These are phyloP conservation scores for Isurus oxyrinchus DNA, from an alignment of 2,113 vertebrate species.

Conservation along the genomic window DNA sequence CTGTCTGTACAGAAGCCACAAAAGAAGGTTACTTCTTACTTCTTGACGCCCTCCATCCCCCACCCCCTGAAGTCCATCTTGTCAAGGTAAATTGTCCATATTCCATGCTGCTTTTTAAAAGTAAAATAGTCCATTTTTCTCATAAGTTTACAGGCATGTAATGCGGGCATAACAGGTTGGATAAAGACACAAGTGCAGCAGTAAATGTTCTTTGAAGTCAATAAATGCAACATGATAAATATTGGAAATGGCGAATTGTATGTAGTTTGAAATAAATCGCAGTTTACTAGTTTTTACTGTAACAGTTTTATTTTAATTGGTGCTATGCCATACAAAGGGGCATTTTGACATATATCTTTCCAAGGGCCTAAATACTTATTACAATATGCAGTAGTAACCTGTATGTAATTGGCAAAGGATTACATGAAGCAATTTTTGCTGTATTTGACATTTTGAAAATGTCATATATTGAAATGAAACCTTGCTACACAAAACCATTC, in stretches of 20 bases:
- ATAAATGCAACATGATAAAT: background rate
- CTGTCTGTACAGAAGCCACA: no score
- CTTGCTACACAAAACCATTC: background rate
- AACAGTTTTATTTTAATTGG: slow-evolving; percentile 1
- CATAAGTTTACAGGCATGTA: no score
- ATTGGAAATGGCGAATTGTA: background rate
- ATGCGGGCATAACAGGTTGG: no score
- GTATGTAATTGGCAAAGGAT: background rate
- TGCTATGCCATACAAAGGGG: background rate
- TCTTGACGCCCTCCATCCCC: no score
- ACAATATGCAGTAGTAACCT: background rate
- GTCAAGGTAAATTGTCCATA: no score
- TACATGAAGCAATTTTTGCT: background rate
- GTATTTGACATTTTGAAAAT: background rate
- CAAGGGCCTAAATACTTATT: background rate
- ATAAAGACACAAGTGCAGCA: background rate
- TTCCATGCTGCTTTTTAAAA: no score
- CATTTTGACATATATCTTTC: background rate
- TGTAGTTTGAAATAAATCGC: background rate
- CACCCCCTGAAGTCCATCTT: no score
- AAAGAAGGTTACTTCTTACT: no score
- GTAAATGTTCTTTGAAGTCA: no score
- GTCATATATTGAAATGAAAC: background rate
- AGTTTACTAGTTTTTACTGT: background rate
- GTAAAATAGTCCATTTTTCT: no score